Evolutionary conservation across 1,140 invertebrate species (phyloP).

Genomic region (Platorchestia sp.): DNA sequence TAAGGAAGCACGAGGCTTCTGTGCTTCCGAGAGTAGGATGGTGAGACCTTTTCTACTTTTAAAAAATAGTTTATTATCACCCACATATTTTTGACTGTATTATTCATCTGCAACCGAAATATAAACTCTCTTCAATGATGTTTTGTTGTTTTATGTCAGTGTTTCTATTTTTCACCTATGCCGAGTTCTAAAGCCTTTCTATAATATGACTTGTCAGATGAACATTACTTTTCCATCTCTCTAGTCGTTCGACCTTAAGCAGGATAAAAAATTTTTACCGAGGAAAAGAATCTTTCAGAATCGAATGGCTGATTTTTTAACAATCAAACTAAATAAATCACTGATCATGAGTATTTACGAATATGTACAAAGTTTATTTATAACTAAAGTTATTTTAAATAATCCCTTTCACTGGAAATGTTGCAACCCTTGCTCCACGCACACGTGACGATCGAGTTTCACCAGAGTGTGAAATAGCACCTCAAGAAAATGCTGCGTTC

Average conservation of each 20-base stretch:
- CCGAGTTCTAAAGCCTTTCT: no score
- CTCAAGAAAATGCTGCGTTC: no score
- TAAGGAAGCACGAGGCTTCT: background rate
- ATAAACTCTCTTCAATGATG: background rate
- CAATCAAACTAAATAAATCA: background rate
- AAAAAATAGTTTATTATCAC: background rate
- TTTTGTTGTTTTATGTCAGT: background rate
- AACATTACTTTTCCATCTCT: no score
- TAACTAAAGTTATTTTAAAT: no score
- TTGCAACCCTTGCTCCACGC: no score
- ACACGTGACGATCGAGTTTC: no score
- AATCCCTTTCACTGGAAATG: no score
- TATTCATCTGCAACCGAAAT: background rate
- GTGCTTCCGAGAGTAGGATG: background rate
- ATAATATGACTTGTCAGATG: no score
- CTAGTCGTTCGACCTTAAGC: no score
- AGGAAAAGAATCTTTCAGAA: background rate
- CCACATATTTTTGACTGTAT: background rate
- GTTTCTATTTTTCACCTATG: background rate
- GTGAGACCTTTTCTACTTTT: background rate
- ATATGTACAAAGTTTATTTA: background rate
- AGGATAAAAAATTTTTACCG: background rate
- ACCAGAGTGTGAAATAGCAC: no score
- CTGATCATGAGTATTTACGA: background rate
- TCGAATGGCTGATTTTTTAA: background rate